These are phyloP conservation scores for Lasioglossum pauxillum DNA, from an alignment of 2,888 invertebrate genomes.

Conservation along the genomic window DNA sequence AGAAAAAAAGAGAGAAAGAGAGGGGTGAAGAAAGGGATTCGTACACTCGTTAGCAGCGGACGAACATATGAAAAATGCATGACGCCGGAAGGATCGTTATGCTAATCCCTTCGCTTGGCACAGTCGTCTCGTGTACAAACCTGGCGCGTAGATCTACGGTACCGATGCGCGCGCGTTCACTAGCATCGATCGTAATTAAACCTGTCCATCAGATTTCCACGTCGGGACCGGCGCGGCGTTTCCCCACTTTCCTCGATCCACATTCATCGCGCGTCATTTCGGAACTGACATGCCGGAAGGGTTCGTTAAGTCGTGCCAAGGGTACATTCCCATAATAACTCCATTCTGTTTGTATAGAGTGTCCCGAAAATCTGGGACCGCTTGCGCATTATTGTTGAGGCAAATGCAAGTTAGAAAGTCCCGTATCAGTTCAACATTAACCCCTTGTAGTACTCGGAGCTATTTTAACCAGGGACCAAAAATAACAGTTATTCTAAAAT, in stretches of 20 bases:
- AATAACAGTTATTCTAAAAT: no score
- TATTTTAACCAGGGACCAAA: no score
- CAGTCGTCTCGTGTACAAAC: constrained; percentile 53
- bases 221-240: constrained; percentile 30
- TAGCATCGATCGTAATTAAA: constrained; percentile 64
- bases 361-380: neutral
- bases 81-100: constrained; percentile 69
- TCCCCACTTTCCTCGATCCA: constrained; percentile 45
- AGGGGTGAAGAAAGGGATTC: constrained; percentile 17
- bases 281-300: constrained; percentile 21
- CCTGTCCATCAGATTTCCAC: constrained; percentile 57
- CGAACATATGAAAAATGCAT: constrained; percentile 70
- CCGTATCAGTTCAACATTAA: no score
- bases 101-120: constrained; percentile 57
- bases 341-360: neutral
- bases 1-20: neutral
- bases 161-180: constrained; percentile 11
- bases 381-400: neutral
- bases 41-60: constrained; percentile 57
- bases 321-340: constrained; percentile 17
- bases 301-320: constrained; percentile 29
- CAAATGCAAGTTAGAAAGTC: neutral
- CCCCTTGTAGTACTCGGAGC: no score
- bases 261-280: constrained; percentile 55
- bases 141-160: constrained; percentile 19